Base-by-base conservation (phyloP, 1,140 invertebrate genomes). In the Dendrolimus punctatus region DNA sequence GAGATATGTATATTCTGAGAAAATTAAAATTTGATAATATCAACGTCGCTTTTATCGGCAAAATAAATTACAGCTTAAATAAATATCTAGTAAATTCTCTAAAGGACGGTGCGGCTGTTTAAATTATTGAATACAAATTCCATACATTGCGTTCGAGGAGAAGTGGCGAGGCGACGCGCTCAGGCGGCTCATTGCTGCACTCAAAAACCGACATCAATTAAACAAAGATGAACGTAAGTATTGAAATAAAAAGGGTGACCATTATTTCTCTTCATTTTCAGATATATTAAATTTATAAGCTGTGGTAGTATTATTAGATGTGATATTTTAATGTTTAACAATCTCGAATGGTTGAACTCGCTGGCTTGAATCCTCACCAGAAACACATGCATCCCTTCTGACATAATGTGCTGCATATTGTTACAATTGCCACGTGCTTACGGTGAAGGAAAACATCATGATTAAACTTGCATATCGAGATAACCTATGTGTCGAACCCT, bases 71-170 rank as follows among this genome's bases (percentile, higher is more conserved):
- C 53, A 37, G 46, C 60, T 57, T 60, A 69, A 66, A 65, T 67
- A 48, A 72, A 64, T 62, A 66, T 52, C 51, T 73, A 56, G 51
- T 50, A 49, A 54, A 51, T 64, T 52, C 57, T 51, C 55, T 53
- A 63, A 68, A 70, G 67, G 63, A 71, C 49, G 53, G 64, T 57
- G 60, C 64, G 64, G 65, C 66, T 71, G 68, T 58, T 71, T 75
- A 81, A 80, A 66, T 75, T 83, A 81, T 83, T 76, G 73, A 68
- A 71, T 76, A 81, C 76, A 79, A 81, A 84, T 84, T 81, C 77
- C 76, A 81, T 80, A 81, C 76, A 70, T 84, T 62, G 68, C 66
- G 53, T 50, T 64, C 53, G 64, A 62, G 71, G 66, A 66, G 73
- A 78, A 73, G 74, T 73, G 76, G 66, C 53, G 71, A 66, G 65